Conservation (phyloP, 2,888 invertebrate species). For the Caradrina kadenii region DNA sequence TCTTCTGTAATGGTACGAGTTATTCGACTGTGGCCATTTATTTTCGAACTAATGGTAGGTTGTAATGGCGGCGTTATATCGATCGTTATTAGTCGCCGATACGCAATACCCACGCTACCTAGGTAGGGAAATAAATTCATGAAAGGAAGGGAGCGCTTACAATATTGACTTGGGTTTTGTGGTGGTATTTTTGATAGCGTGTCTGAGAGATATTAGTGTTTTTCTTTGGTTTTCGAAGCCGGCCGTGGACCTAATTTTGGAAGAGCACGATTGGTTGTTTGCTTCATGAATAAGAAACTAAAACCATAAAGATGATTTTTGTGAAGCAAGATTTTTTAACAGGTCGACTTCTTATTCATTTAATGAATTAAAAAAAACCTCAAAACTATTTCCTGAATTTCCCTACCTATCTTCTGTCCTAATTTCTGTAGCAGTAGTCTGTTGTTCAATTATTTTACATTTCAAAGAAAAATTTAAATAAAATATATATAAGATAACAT, state of each 20-base stretch:
- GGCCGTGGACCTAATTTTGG: constrained; percentile 31
- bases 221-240: constrained; percentile 16
- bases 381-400: no score
- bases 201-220: constrained; percentile 23
- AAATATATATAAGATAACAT: no score
- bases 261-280: constrained; percentile 3
- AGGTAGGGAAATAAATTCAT: constrained; percentile 43
- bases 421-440: no score
- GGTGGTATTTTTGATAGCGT: constrained; percentile 43
- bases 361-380: no score
- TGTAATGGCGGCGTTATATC: constrained; percentile 55
- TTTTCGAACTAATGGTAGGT: constrained; percentile 53
- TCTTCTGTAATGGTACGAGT: constrained; percentile 28
- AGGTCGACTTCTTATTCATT: no score
- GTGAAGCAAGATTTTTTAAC: no score
- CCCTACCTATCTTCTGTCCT: no score
- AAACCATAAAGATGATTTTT: not conserved
- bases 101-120: constrained; percentile 39
- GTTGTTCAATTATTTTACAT: no score
- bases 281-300: not conserved
- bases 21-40: constrained; percentile 50
- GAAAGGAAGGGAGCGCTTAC: constrained; percentile 31
- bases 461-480: no score
- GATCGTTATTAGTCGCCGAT: constrained; percentile 52
- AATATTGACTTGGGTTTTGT: constrained; percentile 34